Conservation (phyloP, 2,113 vertebrate species). For the Petrocephalus microphthalmus region DNA sequence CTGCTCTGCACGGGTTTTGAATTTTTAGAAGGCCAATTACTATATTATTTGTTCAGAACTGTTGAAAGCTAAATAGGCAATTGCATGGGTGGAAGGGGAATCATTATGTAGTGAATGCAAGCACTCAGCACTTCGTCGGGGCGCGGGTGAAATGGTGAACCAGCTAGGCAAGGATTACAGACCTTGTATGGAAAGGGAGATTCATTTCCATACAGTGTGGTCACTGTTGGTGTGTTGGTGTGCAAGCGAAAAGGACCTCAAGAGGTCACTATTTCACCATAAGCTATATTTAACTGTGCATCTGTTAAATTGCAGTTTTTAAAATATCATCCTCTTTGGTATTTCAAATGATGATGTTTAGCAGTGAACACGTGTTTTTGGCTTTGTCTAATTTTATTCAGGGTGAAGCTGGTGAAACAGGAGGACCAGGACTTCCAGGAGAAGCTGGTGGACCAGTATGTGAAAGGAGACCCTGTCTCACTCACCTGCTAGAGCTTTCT, state of each 20-base stretch:
- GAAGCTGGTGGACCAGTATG: slow-evolving; percentile 83
- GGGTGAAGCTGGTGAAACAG: slow-evolving; percentile 88
- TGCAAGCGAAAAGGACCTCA: background rate
- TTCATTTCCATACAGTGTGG: background rate
- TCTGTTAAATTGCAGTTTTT: background rate
- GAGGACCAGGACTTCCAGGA: slow-evolving; percentile 85
- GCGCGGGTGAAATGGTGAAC: background rate
- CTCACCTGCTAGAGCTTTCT: background rate
- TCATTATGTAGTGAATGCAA: background rate
- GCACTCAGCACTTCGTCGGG: background rate
- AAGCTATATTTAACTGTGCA: background rate
- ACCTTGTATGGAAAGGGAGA: background rate
- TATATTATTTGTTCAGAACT: background rate
- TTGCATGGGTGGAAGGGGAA: background rate
- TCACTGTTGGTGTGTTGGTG: background rate
- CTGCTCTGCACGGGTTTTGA: background rate
- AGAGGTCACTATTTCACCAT: background rate
- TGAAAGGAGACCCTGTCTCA: slow-evolving; percentile 11
- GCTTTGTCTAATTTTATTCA: slow-evolving; percentile 34
- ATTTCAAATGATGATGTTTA: background rate
- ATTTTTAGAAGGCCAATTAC: background rate
- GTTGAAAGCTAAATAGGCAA: background rate
- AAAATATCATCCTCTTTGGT: background rate
- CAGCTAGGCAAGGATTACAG: background rate
- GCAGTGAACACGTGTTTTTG: background rate